phyloP scores from a whole-genome alignment of 2,797 vertebrate genomes.

The Karalla daura region DNA sequence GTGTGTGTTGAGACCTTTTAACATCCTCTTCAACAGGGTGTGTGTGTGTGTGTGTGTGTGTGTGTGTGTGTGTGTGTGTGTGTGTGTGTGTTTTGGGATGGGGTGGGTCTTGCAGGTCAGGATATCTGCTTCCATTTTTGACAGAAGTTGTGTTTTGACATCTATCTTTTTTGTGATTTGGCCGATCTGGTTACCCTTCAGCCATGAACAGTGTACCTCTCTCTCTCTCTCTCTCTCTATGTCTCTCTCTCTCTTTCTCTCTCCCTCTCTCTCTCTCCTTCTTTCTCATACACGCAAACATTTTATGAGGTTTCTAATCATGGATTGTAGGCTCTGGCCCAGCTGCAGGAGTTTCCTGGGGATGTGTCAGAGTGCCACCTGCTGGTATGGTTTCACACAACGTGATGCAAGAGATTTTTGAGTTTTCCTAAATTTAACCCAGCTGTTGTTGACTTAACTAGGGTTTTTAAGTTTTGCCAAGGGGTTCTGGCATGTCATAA shows the following conservation, averaged over 20 bases:
- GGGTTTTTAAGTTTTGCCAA: too few species aligned
- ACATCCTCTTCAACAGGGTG: constrained; percentile 27
- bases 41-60: too few species aligned
- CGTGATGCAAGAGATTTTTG: too few species aligned
- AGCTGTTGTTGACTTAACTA: too few species aligned
- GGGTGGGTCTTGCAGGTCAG: constrained; percentile 40
- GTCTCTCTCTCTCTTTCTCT: constrained; percentile 41
- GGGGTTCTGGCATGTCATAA: too few species aligned
- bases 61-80: too few species aligned
- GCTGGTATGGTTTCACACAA: constrained; percentile 32
- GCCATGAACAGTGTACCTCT: constrained; percentile 41
- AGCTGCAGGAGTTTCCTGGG: background rate
- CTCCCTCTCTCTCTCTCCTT: constrained; percentile 43
- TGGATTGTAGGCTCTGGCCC: background rate
- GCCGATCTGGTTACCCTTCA: constrained; percentile 46
- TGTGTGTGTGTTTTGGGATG: too few species aligned
- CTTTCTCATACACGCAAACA: constrained; percentile 42
- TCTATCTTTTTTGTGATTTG: constrained; percentile 35
- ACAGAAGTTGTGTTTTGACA: constrained; percentile 55
- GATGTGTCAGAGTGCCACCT: constrained; percentile 70
- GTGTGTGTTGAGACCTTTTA: constrained; percentile 49
- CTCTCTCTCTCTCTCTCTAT: constrained; percentile 42
- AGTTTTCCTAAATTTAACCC: too few species aligned
- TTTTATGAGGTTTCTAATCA: constrained; percentile 18
- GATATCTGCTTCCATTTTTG: constrained; percentile 20